Percentiles rank a stretch among this genome's conserved stretches.
Conservation (phyloP, 1,140 invertebrate species). For the Goniozus legneri region DNA sequence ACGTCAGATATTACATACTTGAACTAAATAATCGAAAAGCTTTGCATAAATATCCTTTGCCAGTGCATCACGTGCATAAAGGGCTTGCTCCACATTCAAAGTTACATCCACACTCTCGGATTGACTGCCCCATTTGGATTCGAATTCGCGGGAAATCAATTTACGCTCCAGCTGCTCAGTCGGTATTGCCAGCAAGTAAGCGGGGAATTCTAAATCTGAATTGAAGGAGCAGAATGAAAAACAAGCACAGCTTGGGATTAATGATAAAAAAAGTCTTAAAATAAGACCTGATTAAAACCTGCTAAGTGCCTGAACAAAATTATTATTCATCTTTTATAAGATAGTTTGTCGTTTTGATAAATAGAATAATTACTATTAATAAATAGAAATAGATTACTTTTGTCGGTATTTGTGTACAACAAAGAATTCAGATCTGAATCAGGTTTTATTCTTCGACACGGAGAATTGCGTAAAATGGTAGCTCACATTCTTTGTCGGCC, state of each 20-base stretch:
- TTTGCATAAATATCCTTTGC: slow-evolving; percentile 69
- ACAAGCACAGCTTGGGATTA: neutral
- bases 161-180: slow-evolving; percentile 60
- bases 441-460: neutral
- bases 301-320: too few relatives aligned
- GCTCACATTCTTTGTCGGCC: slow-evolving; percentile 60
- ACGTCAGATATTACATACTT: slow-evolving; percentile 45
- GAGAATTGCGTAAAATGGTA: neutral
- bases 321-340: too few relatives aligned
- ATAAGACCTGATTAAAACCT: too few relatives aligned
- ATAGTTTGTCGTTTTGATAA: too few relatives aligned
- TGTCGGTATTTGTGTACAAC: too few relatives aligned
- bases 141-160: slow-evolving; percentile 65
- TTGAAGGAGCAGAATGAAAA: neutral
- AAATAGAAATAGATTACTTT: too few relatives aligned
- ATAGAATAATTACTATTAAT: too few relatives aligned
- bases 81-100: slow-evolving; percentile 65
- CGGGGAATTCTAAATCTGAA: slow-evolving; percentile 65
- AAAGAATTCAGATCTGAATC: too few relatives aligned
- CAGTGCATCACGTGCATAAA: slow-evolving; percentile 66
- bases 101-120: slow-evolving; percentile 69
- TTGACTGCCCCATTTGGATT: slow-evolving; percentile 72
- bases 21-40: slow-evolving; percentile 70
- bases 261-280: too few relatives aligned
- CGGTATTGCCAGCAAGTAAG: slow-evolving; percentile 64